Conservation (phyloP, 2,113 vertebrate species). For the Lampris megalopsis region DNA sequence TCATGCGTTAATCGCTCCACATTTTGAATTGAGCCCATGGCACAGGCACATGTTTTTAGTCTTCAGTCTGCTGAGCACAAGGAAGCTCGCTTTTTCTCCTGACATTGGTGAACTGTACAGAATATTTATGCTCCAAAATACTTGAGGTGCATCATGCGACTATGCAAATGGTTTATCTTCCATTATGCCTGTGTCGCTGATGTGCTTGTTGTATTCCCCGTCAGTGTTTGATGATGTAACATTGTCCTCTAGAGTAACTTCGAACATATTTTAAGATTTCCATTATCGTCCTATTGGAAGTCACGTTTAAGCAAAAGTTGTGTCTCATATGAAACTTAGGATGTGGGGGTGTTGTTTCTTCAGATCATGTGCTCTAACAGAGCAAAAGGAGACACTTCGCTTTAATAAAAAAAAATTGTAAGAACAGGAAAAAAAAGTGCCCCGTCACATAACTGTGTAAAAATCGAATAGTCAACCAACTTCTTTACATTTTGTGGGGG, state of each 20-base stretch:
- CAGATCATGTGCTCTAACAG: slow-evolving; percentile 31
- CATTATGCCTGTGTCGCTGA: no score
- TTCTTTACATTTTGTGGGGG: slow-evolving; percentile 51
- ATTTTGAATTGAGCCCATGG: no score
- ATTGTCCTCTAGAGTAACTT: slow-evolving; percentile 1
- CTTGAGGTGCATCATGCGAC: no score
- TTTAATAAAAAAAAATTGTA: slow-evolving; percentile 28
- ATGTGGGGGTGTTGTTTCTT: slow-evolving; percentile 57
- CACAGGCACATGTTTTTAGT: no score
- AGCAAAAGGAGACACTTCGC: slow-evolving; percentile 28
- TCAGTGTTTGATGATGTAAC: background rate
- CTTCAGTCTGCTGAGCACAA: no score
- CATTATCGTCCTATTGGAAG: slow-evolving; percentile 33
- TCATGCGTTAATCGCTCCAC: no score
- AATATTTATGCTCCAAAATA: no score
- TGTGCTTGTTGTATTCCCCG: background rate
- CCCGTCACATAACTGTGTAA: slow-evolving; percentile 64
- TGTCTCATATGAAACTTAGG: slow-evolving; percentile 49
- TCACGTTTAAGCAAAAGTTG: slow-evolving; percentile 4
- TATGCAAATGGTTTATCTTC: no score
- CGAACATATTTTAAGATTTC: slow-evolving; percentile 9
- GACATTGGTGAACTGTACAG: no score
- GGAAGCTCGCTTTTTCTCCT: no score
- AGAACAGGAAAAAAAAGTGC: slow-evolving; percentile 52
- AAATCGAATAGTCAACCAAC: slow-evolving; percentile 63